phyloP scores from a whole-genome alignment of 1,140 invertebrate genomes.

The Cyclina sinensis region DNA sequence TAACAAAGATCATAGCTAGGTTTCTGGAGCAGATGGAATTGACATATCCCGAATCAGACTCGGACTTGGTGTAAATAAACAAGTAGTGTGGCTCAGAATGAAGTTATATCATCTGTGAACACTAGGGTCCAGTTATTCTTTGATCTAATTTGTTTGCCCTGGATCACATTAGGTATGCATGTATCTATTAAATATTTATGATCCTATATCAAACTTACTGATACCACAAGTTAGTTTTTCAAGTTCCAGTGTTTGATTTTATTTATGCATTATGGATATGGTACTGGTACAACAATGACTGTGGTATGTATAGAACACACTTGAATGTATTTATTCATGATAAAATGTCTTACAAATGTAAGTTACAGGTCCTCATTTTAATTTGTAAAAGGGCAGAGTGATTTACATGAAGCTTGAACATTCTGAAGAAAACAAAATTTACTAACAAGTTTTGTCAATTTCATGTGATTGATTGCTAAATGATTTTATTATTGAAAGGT shows the following conservation, averaged over 20 bases:
- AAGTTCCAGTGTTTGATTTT: slow-evolving; percentile 7
- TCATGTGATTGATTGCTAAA: not conserved
- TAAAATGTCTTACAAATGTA: no score
- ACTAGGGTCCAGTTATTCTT: not conserved
- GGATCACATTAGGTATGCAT: slow-evolving; percentile 5
- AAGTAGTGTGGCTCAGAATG: no score
- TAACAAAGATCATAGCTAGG: no score
- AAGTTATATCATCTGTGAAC: slow-evolving; percentile 12
- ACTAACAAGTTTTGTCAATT: not conserved
- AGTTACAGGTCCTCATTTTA: no score
- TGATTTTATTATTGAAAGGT: no score
- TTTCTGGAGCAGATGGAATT: no score
- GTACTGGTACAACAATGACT: not conserved
- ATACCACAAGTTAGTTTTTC: not conserved
- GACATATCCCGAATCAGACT: no score
- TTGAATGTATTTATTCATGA: not conserved
- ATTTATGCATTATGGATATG: slow-evolving; percentile 1
- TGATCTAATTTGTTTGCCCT: slow-evolving; percentile 11
- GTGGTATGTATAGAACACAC: slow-evolving; percentile 21
- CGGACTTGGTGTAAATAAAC: no score
- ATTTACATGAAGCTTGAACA: not conserved
- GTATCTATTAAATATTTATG: slow-evolving; percentile 5
- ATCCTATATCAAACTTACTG: not conserved
- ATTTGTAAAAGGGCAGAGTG: not conserved
- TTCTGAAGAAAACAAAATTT: not conserved